These are phyloP conservation scores for Brachionus manjavacas DNA, from an alignment of 1,140 invertebrate species.

Conservation along the genomic window DNA sequence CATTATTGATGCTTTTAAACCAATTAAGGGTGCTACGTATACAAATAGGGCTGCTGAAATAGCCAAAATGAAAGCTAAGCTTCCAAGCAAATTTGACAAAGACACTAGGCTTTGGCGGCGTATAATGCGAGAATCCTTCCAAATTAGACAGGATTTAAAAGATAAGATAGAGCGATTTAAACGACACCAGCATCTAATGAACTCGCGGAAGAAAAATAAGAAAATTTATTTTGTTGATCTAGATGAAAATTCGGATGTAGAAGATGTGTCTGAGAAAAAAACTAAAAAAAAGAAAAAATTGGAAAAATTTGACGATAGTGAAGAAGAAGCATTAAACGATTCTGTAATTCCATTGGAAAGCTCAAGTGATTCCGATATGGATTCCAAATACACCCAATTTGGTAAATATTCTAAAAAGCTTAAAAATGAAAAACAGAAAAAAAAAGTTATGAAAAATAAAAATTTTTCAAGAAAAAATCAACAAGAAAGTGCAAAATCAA, in stretches of 20 bases:
- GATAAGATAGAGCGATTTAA: neutral
- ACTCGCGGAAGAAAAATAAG: neutral
- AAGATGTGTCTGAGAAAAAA: neutral
- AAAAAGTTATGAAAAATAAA: neutral
- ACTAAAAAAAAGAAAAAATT: neutral
- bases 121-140: neutral
- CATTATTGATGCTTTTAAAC: neutral
- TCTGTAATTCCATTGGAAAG: neutral
- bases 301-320: neutral
- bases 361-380: neutral
- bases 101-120: neutral
- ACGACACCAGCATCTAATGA: neutral
- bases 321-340: neutral
- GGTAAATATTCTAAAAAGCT: conserved; percentile 35
- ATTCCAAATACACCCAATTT: conserved; percentile 15
- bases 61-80: neutral
- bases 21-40: neutral
- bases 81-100: conserved; percentile 17
- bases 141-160: neutral
- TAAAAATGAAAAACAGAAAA: neutral
- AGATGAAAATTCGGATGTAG: neutral
- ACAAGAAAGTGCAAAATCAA: neutral
- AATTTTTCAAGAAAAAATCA: neutral
- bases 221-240: conserved; percentile 2
- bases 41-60: neutral